These are phyloP conservation scores for Allophyes oxyacanthae DNA, from an alignment of 2,888 invertebrate species.

Conservation along the genomic window DNA sequence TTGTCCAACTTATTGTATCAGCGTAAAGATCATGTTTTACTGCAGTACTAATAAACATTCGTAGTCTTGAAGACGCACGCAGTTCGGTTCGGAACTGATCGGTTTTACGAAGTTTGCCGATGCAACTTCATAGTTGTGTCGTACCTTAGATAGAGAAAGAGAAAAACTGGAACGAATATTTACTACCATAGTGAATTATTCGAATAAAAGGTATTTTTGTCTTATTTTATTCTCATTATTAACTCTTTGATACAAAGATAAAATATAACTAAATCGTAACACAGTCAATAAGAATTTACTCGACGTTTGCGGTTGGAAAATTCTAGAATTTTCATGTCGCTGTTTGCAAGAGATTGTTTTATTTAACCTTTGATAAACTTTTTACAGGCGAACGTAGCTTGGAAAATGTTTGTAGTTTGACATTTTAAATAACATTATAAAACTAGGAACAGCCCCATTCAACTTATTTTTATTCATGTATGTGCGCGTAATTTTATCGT, in stretches of 20 bases:
- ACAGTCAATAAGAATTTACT: not conserved
- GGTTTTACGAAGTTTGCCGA: too few species aligned
- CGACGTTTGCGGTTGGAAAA: constrained; percentile 6
- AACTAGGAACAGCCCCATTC: constrained; percentile 13
- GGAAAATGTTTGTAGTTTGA: constrained; percentile 15
- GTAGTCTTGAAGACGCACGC: too few species aligned
- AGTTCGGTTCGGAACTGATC: too few species aligned
- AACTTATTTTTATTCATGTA: constrained; percentile 30
- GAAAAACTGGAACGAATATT: too few species aligned
- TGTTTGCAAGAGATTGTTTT: constrained; percentile 1
- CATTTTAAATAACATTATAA: constrained; percentile 13
- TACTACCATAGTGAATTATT: too few species aligned
- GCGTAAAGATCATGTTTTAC: too few species aligned
- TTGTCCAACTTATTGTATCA: too few species aligned
- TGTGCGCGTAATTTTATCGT: constrained; percentile 42
- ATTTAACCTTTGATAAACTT: constrained; percentile 9
- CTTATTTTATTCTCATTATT: too few species aligned
- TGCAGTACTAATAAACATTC: too few species aligned
- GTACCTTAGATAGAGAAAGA: too few species aligned
- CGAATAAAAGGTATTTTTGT: too few species aligned
- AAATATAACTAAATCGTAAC: constrained; percentile 3
- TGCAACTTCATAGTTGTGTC: too few species aligned
- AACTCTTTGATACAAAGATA: not conserved
- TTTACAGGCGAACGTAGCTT: constrained; percentile 12
- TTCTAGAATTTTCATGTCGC: not conserved